These are phyloP conservation scores for Bombus superbus DNA, from an alignment of 1,140 invertebrate genomes.

Conservation along the genomic window DNA sequence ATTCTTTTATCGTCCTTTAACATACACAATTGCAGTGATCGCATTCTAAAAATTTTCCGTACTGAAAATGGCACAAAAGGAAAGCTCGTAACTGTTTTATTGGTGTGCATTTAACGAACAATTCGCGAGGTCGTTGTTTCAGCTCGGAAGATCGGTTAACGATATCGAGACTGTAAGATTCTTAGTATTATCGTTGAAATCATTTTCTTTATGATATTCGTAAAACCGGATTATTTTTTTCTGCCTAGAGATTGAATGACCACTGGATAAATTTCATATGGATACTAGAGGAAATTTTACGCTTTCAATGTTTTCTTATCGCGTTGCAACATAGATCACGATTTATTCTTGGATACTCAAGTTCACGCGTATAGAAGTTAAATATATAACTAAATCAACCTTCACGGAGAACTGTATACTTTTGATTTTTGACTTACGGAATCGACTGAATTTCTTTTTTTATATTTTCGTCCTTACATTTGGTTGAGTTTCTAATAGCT, in stretches of 20 bases:
- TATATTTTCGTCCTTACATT: not conserved
- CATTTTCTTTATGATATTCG: not conserved
- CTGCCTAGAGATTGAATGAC: no score
- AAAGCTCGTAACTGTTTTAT: not conserved
- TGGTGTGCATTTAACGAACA: not conserved
- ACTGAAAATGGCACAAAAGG: not conserved
- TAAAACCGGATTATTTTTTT: conserved; percentile 6
- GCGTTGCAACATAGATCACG: not conserved
- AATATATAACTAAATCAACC: not conserved
- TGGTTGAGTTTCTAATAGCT: not conserved
- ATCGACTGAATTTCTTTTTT: not conserved
- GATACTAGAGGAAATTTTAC: not conserved
- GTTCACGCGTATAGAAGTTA: not conserved
- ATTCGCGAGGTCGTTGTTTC: conserved; percentile 3
- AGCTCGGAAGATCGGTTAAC: not conserved
- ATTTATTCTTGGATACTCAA: not conserved
- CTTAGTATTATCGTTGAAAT: not conserved
- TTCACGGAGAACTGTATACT: not conserved
- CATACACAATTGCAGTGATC: not conserved
- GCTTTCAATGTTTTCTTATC: not conserved
- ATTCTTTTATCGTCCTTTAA: not conserved
- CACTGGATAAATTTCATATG: not conserved
- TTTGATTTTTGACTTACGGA: not conserved
- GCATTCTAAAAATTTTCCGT: not conserved
- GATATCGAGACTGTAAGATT: not conserved